Evolutionary conservation across 2,888 invertebrate genomes (phyloP).

Genomic region (Acanthopleura granulata): DNA sequence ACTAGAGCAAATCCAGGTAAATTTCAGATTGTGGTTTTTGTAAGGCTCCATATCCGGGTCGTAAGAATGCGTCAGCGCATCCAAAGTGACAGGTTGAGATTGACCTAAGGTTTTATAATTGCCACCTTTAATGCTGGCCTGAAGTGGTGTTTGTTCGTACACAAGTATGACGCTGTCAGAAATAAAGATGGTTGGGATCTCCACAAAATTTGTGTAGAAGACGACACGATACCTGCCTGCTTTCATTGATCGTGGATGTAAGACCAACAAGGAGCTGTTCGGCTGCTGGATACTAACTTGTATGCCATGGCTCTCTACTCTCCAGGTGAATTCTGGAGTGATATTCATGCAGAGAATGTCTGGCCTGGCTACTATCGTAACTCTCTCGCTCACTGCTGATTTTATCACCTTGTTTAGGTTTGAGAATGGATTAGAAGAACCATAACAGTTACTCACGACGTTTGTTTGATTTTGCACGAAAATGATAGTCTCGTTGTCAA

Average conservation of each 20-base stretch:
- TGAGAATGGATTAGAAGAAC: not conserved
- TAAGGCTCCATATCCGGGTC: conserved; percentile 4
- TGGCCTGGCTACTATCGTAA: not conserved
- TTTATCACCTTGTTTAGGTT: not conserved
- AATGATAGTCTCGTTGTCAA: not conserved
- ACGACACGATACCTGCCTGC: not conserved
- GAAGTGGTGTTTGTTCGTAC: not conserved
- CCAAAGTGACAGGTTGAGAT: not conserved
- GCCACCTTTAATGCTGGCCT: not conserved
- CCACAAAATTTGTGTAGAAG: conserved; percentile 9
- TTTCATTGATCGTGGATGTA: not conserved
- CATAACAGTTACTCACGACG: conserved; percentile 7
- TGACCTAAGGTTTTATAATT: not conserved
- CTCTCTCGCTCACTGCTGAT: not conserved
- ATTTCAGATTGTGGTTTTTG: not conserved
- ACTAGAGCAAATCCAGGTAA: not conserved
- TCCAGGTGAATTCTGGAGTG: conserved; percentile 2
- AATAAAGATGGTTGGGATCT: not conserved
- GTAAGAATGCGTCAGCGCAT: not conserved
- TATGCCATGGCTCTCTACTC: not conserved
- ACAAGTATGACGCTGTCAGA: not conserved
- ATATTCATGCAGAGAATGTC: conserved; percentile 8
- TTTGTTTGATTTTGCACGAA: not conserved
- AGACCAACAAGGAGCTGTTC: not conserved
- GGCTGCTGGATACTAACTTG: not conserved